Conservation (phyloP, 1,140 invertebrate genomes). For the Leptinotarsa lineolata region DNA sequence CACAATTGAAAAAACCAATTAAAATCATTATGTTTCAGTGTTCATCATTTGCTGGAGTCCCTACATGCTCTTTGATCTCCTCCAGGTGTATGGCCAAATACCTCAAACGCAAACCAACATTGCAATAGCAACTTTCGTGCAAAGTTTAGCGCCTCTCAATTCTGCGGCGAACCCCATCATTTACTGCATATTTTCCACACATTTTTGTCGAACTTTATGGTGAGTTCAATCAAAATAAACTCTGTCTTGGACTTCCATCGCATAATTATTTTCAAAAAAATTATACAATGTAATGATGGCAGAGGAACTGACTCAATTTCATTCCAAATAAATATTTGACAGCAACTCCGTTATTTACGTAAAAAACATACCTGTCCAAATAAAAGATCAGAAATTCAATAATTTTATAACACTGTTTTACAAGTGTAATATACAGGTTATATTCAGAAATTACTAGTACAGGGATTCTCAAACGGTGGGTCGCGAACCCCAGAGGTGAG, state of each 20-base stretch:
- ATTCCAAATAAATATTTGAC: too few species aligned
- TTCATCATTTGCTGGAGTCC: slow-evolving; percentile 96
- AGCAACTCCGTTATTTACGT: too few species aligned
- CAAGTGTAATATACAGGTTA: too few species aligned
- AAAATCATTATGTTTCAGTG: slow-evolving; percentile 64
- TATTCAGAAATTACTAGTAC: too few species aligned
- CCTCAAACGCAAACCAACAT: slow-evolving; percentile 78
- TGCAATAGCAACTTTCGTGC: slow-evolving; percentile 88
- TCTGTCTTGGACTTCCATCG: not conserved
- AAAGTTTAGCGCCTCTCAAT: slow-evolving; percentile 90
- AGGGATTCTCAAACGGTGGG: too few species aligned
- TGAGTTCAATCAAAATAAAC: slow-evolving; percentile 54
- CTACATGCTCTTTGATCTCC: slow-evolving; percentile 90
- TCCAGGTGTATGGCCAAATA: slow-evolving; percentile 87
- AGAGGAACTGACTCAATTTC: too few species aligned
- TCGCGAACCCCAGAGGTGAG: too few species aligned
- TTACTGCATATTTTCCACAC: slow-evolving; percentile 91
- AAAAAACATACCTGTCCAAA: too few species aligned
- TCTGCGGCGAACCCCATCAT: slow-evolving; percentile 95
- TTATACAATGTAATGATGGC: not conserved
- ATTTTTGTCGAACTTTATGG: slow-evolving; percentile 84
- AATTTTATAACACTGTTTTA: too few species aligned
- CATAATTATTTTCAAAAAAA: slow-evolving; percentile 5
- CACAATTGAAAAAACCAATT: too few species aligned
- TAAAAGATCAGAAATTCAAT: too few species aligned